Evolutionary conservation across 2,888 invertebrate genomes (phyloP), one percentile per base, ranked within the genome.

Genomic region (Clusia tigrina): DNA sequence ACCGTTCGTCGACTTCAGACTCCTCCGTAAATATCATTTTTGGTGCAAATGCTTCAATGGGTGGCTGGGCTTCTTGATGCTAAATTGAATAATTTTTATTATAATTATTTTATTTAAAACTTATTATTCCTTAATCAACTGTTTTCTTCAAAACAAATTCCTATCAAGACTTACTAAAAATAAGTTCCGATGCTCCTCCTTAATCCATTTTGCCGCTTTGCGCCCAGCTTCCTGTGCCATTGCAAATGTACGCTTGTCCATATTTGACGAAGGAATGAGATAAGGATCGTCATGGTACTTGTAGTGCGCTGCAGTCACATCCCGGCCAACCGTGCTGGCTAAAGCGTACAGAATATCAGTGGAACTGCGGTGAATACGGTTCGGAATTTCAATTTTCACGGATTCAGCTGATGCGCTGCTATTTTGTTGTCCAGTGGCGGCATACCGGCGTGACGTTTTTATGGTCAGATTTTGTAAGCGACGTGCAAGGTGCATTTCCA

Each of bases 241-340:
- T 0, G 94, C 76, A 84, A 87, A 95, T 0, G 88, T 85, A 66
- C 95, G 85, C 81, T 93, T 90, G 69, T 80, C 86, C 2, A 84
- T 66, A 82, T 90, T 92, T 9, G 92, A 93, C 63, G 86, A 82
- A 0, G 96, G 96, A 69, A 91, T 91, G 17, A 96, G 85, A 77
- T 86, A 95, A 0, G 96, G 96, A 84, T 97, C 97, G 86, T 97
- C 96, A 74, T 94, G 92, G 80, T 90, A 96, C 79, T 93, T 93
- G 81, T 92, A 96, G 80, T 93, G 92, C 2, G 94, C 87, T n/a
- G 94, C 94, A 0, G 94, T 94, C 2, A 89, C 88, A 82, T 96
- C 96, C 51, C 88, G 84, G n/a, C 88, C 87, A 3, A 94, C 88
- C 0, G 95, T 95, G 65, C 88, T 87, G 48, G 93, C 90, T 65